Evolutionary conservation across 2,113 vertebrate genomes (phyloP), one percentile per base, ranked within the genome.

Genomic region (Sula dactylatra): DNA sequence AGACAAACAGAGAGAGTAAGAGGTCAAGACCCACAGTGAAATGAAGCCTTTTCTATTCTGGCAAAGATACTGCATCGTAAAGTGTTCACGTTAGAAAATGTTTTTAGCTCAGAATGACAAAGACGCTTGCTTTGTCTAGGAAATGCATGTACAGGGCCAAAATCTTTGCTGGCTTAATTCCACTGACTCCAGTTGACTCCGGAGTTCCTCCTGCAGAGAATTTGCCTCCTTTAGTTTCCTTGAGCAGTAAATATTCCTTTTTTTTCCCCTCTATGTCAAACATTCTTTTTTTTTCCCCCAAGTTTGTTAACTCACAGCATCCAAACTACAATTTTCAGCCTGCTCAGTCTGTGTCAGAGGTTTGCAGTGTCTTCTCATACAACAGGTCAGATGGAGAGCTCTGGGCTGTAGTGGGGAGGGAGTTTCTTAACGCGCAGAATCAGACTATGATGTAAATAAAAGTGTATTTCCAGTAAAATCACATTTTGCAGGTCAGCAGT

Each of bases 21-120:
- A 92, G 82, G 86, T 97, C 83, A 59, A 65, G 82, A 97, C 90
- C 95, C 94, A 97, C 93, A 96, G 95, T 82, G 92, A 97, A 76
- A 94, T 70, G 78, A 97, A 96, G 52, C 69, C 74, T 92, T 95
- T 94, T 95, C 59, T 36, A 89, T 86, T 93, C 77, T 96, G 95
- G 94, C 93, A 95, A 82, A 95, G 55, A 70, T 56, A 73, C 42
- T 47, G 42, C 34, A 84, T 77, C 50, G 79, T 91, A 27, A 88
- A 86, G 47, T 62, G 79, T 79, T 84, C 86, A 15, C 10, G 6
- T 80, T 52, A 93, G 86, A 45, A 49, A 78, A 77, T 44, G 25
- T 67, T 93, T 97, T 95, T 52, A 77, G n/a, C 72, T 94, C 52
- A 86, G 88, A 90, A 58, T 66, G 82, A 80, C 70, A 90, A 62